Percentiles rank a stretch among this genome's conserved stretches.
phyloP scores from a whole-genome alignment of 2,113 vertebrate species.

The Damaliscus lunatus region DNA sequence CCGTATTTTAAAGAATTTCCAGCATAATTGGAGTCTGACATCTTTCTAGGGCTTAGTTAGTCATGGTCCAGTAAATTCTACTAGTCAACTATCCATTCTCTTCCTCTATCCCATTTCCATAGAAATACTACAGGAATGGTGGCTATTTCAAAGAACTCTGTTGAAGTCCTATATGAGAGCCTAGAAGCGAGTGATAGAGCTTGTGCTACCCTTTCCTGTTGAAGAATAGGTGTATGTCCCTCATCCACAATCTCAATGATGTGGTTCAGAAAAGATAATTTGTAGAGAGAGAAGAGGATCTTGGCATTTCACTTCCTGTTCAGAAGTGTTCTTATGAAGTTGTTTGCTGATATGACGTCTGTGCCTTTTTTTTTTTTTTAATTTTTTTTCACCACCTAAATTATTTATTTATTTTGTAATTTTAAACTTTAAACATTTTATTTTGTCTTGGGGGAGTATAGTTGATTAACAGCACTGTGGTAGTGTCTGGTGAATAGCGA shows the following conservation, averaged over 20 bases:
- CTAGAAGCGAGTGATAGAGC: neutral
- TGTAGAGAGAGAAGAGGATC: neutral
- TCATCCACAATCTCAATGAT: neutral
- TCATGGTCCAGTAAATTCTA: neutral
- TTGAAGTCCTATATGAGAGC: neutral
- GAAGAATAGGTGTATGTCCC: neutral
- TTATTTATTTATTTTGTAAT: neutral
- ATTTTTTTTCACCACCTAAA: neutral
- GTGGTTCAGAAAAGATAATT: neutral
- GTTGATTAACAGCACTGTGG: accelerated
- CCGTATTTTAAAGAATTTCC: neutral
- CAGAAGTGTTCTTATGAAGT: neutral
- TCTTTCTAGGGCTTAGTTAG: neutral
- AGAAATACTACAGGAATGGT: neutral
- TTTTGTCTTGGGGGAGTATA: neutral
- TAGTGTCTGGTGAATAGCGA: accelerated
- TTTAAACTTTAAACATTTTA: neutral
- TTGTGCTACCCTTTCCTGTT: neutral
- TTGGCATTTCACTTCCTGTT: neutral
- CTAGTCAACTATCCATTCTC: neutral
- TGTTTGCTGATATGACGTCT: neutral
- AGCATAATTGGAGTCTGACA: neutral
- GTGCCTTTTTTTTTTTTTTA: neutral
- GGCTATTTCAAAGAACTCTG: neutral
- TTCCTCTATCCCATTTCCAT: neutral